Percentiles rank a stretch among this genome's conserved stretches.
phyloP scores from a whole-genome alignment of 2,113 vertebrate species.

The Aldabrachelys gigantea region DNA sequence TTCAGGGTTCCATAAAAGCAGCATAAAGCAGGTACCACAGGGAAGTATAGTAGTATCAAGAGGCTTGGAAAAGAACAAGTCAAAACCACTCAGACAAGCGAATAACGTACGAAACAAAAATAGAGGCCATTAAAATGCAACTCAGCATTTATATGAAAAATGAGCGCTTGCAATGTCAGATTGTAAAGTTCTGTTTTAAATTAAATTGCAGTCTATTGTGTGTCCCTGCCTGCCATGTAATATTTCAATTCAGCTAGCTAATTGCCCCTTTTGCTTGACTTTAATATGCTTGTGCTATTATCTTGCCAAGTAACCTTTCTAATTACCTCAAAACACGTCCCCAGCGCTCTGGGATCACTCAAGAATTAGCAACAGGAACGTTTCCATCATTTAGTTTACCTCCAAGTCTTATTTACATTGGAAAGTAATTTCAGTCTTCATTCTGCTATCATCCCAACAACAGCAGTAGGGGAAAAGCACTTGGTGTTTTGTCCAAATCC shows the following conservation, averaged over 20 bases:
- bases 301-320: background rate
- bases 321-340: background rate
- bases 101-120: background rate
- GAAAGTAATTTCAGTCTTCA: constrained; percentile 4
- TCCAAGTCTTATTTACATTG: background rate
- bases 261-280: constrained; percentile 9
- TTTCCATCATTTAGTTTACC: background rate
- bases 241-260: background rate
- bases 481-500: background rate
- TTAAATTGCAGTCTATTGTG: constrained; percentile 25
- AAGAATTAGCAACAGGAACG: background rate
- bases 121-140: background rate
- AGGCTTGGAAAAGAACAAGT: background rate
- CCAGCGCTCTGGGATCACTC: background rate
- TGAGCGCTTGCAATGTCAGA: constrained; percentile 4
- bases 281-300: background rate
- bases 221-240: background rate
- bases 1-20: constrained; percentile 50
- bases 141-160: constrained; percentile 31
- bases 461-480: background rate
- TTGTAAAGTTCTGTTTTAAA: constrained; percentile 24
- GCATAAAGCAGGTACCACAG: constrained; percentile 8
- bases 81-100: constrained; percentile 8
- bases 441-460: constrained; percentile 5
- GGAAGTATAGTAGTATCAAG: background rate